Conservation (phyloP, 2,888 invertebrate genomes). For the Plebejus argus region DNA sequence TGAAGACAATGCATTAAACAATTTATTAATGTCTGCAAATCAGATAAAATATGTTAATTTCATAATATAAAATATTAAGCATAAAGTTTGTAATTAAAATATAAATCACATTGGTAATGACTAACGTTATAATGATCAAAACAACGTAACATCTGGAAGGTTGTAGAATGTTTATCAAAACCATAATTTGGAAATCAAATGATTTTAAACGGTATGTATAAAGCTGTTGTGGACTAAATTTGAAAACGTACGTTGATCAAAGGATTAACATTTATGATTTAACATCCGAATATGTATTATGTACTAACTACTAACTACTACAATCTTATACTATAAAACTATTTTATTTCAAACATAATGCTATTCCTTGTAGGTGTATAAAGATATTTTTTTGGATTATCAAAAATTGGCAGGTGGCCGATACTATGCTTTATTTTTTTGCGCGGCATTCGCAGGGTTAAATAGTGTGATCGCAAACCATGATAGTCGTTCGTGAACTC, state of each 20-base stretch:
- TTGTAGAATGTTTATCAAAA: background rate
- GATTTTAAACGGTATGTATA: background rate
- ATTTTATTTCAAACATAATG: too few species aligned
- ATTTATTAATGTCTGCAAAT: background rate
- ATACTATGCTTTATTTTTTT: background rate
- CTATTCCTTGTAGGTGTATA: too few species aligned
- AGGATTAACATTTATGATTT: too few species aligned
- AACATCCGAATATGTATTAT: too few species aligned
- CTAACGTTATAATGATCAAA: background rate
- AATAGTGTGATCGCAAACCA: background rate
- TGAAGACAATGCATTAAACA: too few species aligned
- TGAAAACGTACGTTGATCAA: background rate
- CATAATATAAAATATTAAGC: background rate
- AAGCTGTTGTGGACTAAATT: background rate
- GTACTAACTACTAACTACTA: too few species aligned
- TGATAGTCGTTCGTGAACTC: background rate
- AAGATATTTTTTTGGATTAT: background rate
- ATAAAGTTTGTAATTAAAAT: conserved; percentile 1
- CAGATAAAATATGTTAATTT: conserved; percentile 2
- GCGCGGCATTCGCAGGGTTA: background rate
- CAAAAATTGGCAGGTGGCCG: background rate
- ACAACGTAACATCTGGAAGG: background rate
- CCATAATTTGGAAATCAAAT: background rate
- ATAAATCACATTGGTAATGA: background rate
- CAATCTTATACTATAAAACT: too few species aligned